Evolutionary conservation across 1,140 invertebrate species (phyloP), one percentile per base, ranked within the genome.

Genomic region (Platyscapa corneri): DNA sequence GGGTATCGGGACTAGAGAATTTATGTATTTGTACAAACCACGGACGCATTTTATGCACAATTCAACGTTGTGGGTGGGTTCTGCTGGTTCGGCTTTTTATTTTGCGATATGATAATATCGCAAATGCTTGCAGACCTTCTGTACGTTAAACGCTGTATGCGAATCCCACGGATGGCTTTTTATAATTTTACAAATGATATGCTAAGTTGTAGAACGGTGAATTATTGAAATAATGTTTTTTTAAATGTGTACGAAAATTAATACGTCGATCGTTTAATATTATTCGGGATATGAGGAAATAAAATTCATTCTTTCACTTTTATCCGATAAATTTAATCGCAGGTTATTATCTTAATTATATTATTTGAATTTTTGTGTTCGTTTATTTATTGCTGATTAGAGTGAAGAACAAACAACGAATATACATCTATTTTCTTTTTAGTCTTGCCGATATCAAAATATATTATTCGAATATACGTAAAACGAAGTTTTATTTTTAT

Each of bases 11-110:
- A 77, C 32, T 56, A 64, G 77, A 37, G 76, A 76, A 85, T 85
- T 85, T 80, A 85, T 85, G 83, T 64, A 80, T 80, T 80, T 74
- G 77, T 64, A 80, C 34, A 75, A 64, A 84, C 64, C 64, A 30
- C 49, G 46, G 32, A 37, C 75, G 32, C 42, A 56, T 84, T 84
- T 84, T 84, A 79, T 72, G 75, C 83, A 32, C 60, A 32, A 79
- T 70, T 79, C 76, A 32, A 27, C 77, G n/a, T 85, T 75, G 49
- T 85, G 77, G 67, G 65, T 85, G 49, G 77, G 83, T 85, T 78
- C 64, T n/a, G 81, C 30, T 46, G 67, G 39, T 23, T 65, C 18
- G 8, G 30, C 14, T 49, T 82, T 75, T 64, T 56, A 0, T 10
- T 70, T 20, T 37, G 0, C 46, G 16, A n/a, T 74, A 39, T 20